phyloP scores from a whole-genome alignment of 2,113 vertebrate genomes.

The Leptodactylus fuscus region DNA sequence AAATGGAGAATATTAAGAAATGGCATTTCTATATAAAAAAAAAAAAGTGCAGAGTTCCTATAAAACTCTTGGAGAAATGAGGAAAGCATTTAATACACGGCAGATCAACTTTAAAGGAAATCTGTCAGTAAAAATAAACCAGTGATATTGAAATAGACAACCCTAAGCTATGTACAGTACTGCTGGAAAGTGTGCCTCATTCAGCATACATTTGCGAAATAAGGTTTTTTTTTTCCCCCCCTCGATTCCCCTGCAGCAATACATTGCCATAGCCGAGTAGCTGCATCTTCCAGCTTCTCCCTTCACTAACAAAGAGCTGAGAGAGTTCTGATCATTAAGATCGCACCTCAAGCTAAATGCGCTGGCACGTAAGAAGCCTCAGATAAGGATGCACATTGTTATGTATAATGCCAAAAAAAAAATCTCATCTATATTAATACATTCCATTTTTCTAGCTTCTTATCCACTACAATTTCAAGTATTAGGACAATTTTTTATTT shows the following conservation, averaged over 20 bases:
- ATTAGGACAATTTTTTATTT: neutral
- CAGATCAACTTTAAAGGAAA: slow-evolving; percentile 41
- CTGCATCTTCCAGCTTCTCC: slow-evolving; percentile 30
- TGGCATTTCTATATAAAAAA: neutral
- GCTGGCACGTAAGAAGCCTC: slow-evolving; percentile 25
- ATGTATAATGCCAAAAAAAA: slow-evolving; percentile 32
- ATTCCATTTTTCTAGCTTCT: neutral
- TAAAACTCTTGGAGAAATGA: slow-evolving; percentile 6
- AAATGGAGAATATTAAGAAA: neutral
- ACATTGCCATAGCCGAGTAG: slow-evolving; percentile 37
- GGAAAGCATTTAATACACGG: slow-evolving; percentile 18
- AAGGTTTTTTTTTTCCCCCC: neutral
- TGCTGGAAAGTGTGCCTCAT: slow-evolving; percentile 30
- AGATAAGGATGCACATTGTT: slow-evolving; percentile 41
- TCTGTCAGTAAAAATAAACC: slow-evolving; percentile 33
- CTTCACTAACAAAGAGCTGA: slow-evolving; percentile 45
- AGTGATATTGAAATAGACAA: slow-evolving; percentile 46
- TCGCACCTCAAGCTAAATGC: slow-evolving; percentile 40
- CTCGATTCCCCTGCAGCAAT: slow-evolving; percentile 35
- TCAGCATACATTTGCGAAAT: slow-evolving; percentile 43
- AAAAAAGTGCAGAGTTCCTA: slow-evolving; percentile 2
- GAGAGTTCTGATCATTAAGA: slow-evolving; percentile 48
- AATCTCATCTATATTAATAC: slow-evolving; percentile 47
- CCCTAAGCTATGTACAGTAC: slow-evolving; percentile 24
- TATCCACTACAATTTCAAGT: neutral